These are phyloP conservation scores for Nyctibius grandis DNA, from an alignment of 2,797 vertebrate genomes.

Conservation along the genomic window DNA sequence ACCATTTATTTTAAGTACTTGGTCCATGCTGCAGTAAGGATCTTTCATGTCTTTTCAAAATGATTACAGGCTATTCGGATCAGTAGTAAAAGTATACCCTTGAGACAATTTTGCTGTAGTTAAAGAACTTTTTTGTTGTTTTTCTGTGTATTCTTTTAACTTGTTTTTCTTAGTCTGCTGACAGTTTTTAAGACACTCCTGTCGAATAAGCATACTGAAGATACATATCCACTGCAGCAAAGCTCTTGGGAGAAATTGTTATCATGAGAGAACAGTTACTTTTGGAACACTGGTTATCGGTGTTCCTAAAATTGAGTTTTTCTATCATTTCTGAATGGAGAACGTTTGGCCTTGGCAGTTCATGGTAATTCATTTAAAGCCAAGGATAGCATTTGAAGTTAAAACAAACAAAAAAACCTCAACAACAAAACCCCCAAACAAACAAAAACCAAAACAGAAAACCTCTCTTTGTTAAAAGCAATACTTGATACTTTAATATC, in stretches of 20 bases:
- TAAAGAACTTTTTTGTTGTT: neutral
- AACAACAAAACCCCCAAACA: neutral
- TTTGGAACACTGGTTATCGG: neutral
- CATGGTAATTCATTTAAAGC: neutral
- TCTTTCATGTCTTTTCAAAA: neutral
- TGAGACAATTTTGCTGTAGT: neutral
- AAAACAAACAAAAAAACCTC: neutral
- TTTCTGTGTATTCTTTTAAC: neutral
- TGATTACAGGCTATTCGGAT: neutral
- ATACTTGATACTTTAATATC: neutral
- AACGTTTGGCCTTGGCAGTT: neutral
- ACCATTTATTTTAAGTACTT: neutral
- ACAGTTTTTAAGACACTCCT: neutral
- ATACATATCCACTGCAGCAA: neutral
- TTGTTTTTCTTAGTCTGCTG: neutral
- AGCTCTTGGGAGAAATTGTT: neutral
- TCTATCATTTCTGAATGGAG: neutral
- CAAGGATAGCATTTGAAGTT: neutral
- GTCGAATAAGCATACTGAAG: neutral
- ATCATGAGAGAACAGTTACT: neutral
- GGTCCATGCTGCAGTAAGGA: neutral
- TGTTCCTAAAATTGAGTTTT: neutral
- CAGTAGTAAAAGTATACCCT: neutral
- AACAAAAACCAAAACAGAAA: neutral
- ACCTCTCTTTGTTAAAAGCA: neutral